phyloP scores from a whole-genome alignment of 2,888 invertebrate species.

The Xestia ashworthii region DNA sequence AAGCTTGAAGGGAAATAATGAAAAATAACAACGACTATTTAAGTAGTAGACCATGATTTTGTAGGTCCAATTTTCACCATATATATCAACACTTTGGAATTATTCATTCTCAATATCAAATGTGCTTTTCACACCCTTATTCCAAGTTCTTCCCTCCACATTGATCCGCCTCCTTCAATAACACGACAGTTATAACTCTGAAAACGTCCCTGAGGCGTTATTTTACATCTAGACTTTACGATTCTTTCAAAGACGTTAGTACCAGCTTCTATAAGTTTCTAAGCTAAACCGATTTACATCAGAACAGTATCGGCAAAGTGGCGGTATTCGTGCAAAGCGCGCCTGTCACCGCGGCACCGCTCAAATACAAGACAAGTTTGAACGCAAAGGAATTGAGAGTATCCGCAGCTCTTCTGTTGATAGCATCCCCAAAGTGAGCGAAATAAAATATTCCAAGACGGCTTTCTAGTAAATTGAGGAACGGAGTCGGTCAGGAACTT shows the following conservation, averaged over 20 bases:
- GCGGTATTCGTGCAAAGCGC: slow-evolving; percentile 9
- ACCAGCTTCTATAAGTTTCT: not conserved
- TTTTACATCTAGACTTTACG: slow-evolving; percentile 1
- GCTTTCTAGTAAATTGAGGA: slow-evolving; percentile 68
- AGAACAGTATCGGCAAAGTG: slow-evolving; percentile 43
- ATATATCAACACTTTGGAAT: not conserved
- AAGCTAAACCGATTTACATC: slow-evolving; percentile 38
- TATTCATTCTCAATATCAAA: not conserved
- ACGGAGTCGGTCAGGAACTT: slow-evolving; percentile 45
- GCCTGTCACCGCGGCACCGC: slow-evolving; percentile 45
- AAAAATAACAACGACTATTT: not conserved
- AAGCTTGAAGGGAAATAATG: not conserved
- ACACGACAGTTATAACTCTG: not conserved
- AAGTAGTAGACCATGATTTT: not conserved
- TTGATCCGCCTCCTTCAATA: not conserved
- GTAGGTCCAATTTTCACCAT: not conserved
- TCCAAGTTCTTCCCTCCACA: not conserved
- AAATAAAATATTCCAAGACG: slow-evolving; percentile 66
- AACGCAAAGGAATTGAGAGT: slow-evolving; percentile 56
- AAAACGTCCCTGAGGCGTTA: not conserved
- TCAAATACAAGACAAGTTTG: slow-evolving; percentile 47
- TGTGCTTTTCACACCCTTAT: not conserved
- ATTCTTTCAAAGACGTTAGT: not conserved
- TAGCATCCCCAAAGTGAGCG: slow-evolving; percentile 59
- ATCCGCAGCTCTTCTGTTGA: slow-evolving; percentile 54